Base-by-base conservation (phyloP, 2,113 vertebrate species). In the Tapirus terrestris region DNA sequence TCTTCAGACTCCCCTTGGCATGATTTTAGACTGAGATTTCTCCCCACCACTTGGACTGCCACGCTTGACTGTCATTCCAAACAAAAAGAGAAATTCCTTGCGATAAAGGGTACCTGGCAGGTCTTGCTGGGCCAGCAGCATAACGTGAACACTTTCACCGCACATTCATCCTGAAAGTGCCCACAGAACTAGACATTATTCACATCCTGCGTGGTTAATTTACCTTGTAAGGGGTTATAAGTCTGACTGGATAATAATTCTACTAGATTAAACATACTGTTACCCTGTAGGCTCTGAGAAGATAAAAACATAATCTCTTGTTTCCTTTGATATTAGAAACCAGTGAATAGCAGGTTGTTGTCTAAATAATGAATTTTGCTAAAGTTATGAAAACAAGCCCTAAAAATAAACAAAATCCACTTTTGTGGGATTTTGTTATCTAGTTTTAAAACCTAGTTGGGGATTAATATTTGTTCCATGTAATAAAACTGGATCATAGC, bases 1-100 rank as follows among this genome's bases (percentile, higher is more conserved):
- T 92, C 76, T 94, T 97, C 68, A 97, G 36, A 97, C 7, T 96
- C 4, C 60, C 9, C 68, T 89, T 94, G 83, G 33, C 91, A 89
- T 18, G n/a, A 36, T 45, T 89, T 63, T 85, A 97, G 31, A 96
- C 5, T 81, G 76, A 95, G 80, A 94, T 95, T 87, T 75, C 13
- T 61, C 76, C 60, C 60, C 65, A 36, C 16, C 53, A 20, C 20
- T 21, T 94, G 18, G 29, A 33, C 39, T 96, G 18, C 29, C 83
- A 43, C 70, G 13, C 68, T 96, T 83, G 65, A 63, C 45, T 91
- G 87, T 43, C n/a, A 48, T 43, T 33, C 45, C 81, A 79, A 95
- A 97, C 63, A n/a, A 58, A 88, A 80, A 70, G 65, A 85, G 25
- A 77, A 61, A 79, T 39, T 27, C 25, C 29, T 31, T 84, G 33